Evolutionary conservation across 2,797 vertebrate species (phyloP).

Genomic region (Champsocephalus esox): DNA sequence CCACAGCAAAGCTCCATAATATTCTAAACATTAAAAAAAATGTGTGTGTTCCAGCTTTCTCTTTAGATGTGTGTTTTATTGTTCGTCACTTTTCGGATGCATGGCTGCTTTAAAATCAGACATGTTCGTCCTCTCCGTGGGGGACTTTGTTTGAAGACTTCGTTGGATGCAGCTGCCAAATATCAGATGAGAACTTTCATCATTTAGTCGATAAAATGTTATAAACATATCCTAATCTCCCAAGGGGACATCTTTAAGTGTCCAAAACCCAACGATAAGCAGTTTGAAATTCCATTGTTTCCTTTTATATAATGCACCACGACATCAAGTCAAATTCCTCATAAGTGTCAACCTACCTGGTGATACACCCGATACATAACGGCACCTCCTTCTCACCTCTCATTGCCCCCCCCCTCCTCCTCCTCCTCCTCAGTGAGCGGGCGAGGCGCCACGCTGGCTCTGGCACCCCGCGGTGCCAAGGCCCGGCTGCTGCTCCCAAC

Average conservation of each 20-base stretch:
- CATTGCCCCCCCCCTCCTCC: not conserved
- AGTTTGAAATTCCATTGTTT: not conserved
- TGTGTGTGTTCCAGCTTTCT: conserved; percentile 5
- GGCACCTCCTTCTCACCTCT: not conserved
- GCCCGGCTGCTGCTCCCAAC: conserved; percentile 51
- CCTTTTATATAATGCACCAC: no score
- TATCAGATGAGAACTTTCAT: conserved; percentile 1
- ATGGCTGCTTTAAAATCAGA: conserved; percentile 12
- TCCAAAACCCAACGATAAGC: not conserved
- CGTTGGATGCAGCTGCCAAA: conserved; percentile 1
- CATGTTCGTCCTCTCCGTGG: not conserved
- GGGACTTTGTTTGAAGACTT: not conserved
- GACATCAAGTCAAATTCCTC: no score
- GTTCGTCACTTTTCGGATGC: not conserved
- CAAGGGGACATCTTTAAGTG: not conserved
- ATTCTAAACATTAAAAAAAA: no score
- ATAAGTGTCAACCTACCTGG: no score
- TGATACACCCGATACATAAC: not conserved
- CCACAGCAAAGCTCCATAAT: no score
- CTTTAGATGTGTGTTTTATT: not conserved
- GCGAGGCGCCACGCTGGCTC: conserved; percentile 44
- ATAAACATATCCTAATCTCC: no score
- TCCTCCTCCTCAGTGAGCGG: conserved; percentile 38
- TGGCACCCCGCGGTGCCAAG: conserved; percentile 61
- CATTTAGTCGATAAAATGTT: not conserved